Evolutionary conservation across 2,888 invertebrate species (phyloP).

Genomic region (Acleris cristana): DNA sequence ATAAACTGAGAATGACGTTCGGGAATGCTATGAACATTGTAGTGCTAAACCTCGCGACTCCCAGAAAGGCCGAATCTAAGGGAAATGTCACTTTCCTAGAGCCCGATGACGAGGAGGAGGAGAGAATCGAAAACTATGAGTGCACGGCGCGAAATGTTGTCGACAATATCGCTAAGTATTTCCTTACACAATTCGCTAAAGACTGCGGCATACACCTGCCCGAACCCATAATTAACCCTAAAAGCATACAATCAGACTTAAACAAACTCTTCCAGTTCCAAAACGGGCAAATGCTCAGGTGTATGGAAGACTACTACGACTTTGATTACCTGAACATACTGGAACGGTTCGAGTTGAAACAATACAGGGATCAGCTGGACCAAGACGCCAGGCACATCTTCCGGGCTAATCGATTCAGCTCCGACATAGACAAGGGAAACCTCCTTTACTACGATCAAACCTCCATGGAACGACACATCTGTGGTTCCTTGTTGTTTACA

Average conservation of each 20-base stretch:
- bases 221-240: conserved; percentile 57
- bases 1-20: conserved; percentile 71
- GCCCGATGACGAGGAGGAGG: conserved; percentile 39
- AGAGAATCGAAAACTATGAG: conserved; percentile 31
- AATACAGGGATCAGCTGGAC: conserved; percentile 68
- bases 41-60: conserved; percentile 61
- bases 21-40: conserved; percentile 72
- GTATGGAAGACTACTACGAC: conserved; percentile 60
- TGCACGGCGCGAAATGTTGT: conserved; percentile 14
- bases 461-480: conserved; percentile 71
- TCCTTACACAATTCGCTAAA: conserved; percentile 59
- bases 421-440: conserved; percentile 48
- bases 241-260: conserved; percentile 46
- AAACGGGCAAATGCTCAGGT: conserved; percentile 61
- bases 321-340: conserved; percentile 65
- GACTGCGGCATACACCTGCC: conserved; percentile 68
- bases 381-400: conserved; percentile 64
- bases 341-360: conserved; percentile 71
- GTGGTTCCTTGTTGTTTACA: conserved; percentile 60
- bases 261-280: conserved; percentile 68
- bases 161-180: conserved; percentile 59
- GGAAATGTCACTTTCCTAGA: conserved; percentile 63
- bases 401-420: conserved; percentile 47
- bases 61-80: conserved; percentile 46
- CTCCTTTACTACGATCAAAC: conserved; percentile 69